A percentile compares a stretch with the other conserved stretches of the same genome.
These are phyloP conservation scores for Lepidotrigona ventralis DNA, from an alignment of 1,140 invertebrate genomes.

Conservation along the genomic window DNA sequence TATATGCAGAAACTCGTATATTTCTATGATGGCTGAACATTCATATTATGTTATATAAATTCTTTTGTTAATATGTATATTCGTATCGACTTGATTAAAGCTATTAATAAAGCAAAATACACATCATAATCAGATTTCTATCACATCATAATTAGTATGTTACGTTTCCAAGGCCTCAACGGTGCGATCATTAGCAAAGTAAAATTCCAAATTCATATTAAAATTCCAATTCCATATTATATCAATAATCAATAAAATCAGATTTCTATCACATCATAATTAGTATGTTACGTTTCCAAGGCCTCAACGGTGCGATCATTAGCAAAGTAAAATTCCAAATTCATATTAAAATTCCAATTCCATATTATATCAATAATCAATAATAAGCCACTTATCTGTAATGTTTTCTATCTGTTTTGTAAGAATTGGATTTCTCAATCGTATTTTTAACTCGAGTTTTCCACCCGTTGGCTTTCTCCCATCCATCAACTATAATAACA, in stretches of 20 bases:
- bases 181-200: background rate
- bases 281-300: constrained; percentile 24
- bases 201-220: background rate
- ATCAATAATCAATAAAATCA: constrained; percentile 85
- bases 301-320: background rate
- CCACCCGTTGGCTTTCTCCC: constrained; percentile 93
- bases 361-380: constrained; percentile 80
- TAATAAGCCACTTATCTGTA: constrained; percentile 95
- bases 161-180: constrained; percentile 27
- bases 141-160: constrained; percentile 10
- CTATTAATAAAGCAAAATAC: constrained; percentile 4
- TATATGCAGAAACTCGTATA: background rate
- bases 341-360: background rate
- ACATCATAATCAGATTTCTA: background rate
- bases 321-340: background rate
- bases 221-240: background rate
- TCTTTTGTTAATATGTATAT: constrained; percentile 36
- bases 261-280: constrained; percentile 19
- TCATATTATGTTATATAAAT: constrained; percentile 24
- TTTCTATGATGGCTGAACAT: background rate
- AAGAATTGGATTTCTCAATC: constrained; percentile 94
- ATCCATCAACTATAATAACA: constrained; percentile 87
- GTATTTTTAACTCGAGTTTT: constrained; percentile 94
- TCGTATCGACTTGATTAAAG: constrained; percentile 9
- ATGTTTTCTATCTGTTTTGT: constrained; percentile 94